Conservation (phyloP, 2,797 vertebrate species). For the Eidolon dupreanum region DNA sequence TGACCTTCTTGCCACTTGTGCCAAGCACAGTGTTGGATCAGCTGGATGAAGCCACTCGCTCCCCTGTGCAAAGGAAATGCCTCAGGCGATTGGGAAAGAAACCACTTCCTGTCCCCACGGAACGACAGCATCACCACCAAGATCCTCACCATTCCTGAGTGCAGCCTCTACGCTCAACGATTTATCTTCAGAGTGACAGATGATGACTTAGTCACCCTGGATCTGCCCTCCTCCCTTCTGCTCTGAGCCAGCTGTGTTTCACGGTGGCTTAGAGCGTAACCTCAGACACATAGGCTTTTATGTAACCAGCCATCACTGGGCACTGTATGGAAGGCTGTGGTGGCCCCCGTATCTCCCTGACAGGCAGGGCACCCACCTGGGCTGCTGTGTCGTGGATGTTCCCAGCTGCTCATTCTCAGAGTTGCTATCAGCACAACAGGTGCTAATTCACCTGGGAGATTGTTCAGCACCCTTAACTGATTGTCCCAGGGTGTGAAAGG, state of each 20-base stretch:
- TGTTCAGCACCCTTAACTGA: neutral
- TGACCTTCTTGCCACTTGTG: neutral
- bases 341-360: fast-evolving
- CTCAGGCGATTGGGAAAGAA: neutral
- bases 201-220: neutral
- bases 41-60: neutral
- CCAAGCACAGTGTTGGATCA: neutral
- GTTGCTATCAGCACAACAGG: neutral
- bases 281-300: neutral
- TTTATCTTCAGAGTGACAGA: neutral
- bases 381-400: too few relatives aligned
- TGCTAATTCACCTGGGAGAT: neutral
- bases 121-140: neutral
- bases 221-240: neutral
- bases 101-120: neutral
- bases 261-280: neutral
- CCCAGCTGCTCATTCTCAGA: neutral
- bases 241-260: neutral
- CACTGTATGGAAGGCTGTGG: fast-evolving
- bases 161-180: neutral
- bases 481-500: neutral
- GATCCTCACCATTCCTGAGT: neutral
- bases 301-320: fast-evolving
- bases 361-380: neutral
- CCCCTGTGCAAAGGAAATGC: neutral